These are phyloP conservation scores for Acipenser transmontanus DNA, from an alignment of 2,797 vertebrate genomes.

Conservation along the genomic window DNA sequence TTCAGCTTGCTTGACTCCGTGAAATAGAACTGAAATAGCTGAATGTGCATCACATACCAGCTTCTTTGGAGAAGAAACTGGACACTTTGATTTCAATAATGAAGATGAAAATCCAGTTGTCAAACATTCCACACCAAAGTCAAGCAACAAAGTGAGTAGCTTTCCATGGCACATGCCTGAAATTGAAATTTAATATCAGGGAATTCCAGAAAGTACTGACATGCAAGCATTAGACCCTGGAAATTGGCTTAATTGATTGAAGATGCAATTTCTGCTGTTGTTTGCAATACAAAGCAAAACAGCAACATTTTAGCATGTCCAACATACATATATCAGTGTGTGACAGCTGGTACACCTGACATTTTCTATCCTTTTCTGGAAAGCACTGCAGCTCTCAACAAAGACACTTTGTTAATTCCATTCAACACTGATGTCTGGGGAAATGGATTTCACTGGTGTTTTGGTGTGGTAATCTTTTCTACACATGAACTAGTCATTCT, in stretches of 20 bases:
- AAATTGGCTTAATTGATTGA: constrained; percentile 1
- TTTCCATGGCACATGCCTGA: not conserved
- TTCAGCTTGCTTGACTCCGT: not conserved
- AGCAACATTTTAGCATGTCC: not conserved
- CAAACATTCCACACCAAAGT: not conserved
- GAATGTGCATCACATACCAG: not conserved
- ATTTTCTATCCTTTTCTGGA: too few relatives aligned
- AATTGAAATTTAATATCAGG: not conserved
- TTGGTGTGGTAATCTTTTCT: too few relatives aligned
- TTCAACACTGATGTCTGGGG: too few relatives aligned
- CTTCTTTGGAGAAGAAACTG: not conserved
- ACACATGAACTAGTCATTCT: too few relatives aligned
- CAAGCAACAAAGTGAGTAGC: not conserved
- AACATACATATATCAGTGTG: too few relatives aligned
- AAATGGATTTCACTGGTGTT: too few relatives aligned
- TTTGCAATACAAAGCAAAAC: not conserved
- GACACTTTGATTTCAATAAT: not conserved
- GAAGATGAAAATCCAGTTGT: not conserved
- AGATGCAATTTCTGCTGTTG: not conserved
- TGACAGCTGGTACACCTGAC: too few relatives aligned
- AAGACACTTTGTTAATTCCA: too few relatives aligned
- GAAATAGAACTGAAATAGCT: not conserved
- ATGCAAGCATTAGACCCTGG: not conserved
- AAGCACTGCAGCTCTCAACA: too few relatives aligned
- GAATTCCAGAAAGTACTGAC: not conserved